A percentile compares a stretch with the other conserved stretches of the same genome.
phyloP scores from a whole-genome alignment of 2,113 vertebrate species.

The Felis catus region DNA sequence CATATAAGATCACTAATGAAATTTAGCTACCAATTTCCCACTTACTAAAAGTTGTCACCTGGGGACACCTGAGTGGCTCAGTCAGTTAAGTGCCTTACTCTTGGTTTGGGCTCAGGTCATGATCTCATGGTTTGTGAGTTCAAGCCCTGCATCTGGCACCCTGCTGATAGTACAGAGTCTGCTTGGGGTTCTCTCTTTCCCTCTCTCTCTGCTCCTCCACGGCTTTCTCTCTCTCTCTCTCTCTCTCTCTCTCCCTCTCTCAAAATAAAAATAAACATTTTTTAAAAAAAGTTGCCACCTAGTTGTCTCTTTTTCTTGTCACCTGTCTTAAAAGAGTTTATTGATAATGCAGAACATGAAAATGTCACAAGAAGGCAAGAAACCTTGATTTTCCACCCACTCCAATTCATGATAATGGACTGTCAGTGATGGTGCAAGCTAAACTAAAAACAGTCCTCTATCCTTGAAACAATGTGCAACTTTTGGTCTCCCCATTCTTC shows the following conservation, averaged over 20 bases:
- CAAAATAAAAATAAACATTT: too few relatives aligned
- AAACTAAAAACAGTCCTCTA: neutral
- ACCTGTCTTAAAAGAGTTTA: neutral
- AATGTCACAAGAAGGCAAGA: neutral
- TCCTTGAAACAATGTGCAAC: neutral
- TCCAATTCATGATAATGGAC: neutral
- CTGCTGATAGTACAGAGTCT: too few relatives aligned
- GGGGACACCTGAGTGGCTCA: too few relatives aligned
- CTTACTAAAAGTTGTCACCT: neutral
- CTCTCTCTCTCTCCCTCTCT: too few relatives aligned
- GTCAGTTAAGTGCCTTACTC: too few relatives aligned
- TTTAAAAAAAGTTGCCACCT: too few relatives aligned
- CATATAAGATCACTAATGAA: neutral
- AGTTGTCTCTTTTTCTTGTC: neutral
- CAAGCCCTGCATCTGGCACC: too few relatives aligned
- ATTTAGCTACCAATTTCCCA: neutral
- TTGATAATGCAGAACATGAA: neutral
- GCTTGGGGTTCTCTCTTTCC: too few relatives aligned
- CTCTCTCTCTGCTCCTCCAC: too few relatives aligned
- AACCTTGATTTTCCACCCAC: neutral
- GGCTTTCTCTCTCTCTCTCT: too few relatives aligned
- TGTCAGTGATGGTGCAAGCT: neutral
- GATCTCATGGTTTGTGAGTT: too few relatives aligned
- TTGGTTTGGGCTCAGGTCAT: too few relatives aligned
- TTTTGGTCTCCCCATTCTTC: neutral